Conservation (phyloP, 2,113 vertebrate genomes). For the Myotis davidii region DNA sequence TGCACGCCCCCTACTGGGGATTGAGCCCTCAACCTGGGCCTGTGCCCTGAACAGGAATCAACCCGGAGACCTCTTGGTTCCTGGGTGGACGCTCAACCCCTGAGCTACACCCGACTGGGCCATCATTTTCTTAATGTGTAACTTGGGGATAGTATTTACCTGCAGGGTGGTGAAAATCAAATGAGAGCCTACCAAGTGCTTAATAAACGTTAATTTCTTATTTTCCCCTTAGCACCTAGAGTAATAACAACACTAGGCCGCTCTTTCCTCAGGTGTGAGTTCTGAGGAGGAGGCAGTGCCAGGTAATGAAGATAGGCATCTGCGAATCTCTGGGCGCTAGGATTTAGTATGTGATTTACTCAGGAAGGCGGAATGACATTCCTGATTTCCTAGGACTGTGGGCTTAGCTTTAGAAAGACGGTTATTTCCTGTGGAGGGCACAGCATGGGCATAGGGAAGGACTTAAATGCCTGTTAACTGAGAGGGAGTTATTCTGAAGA, state of each 20-base stretch:
- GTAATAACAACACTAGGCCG: not conserved
- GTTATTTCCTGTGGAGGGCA: slow-evolving; percentile 17
- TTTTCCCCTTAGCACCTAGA: slow-evolving; percentile 28
- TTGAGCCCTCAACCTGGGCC: too few species aligned
- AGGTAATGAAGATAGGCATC: not conserved
- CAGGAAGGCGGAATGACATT: not conserved
- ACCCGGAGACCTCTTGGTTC: too few species aligned
- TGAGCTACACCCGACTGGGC: not conserved
- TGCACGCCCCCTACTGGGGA: too few species aligned
- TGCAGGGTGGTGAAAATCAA: slow-evolving; percentile 43
- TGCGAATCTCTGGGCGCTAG: not conserved
- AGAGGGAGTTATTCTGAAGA: slow-evolving; percentile 51
- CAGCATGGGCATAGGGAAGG: not conserved
- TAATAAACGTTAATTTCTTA: slow-evolving; percentile 44
- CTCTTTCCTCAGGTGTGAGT: slow-evolving; percentile 4
- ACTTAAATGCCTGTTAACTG: slow-evolving; percentile 15
- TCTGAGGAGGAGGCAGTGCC: not conserved
- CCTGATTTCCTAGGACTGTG: slow-evolving; percentile 34
- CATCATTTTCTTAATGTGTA: slow-evolving; percentile 43
- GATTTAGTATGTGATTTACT: slow-evolving; percentile 53
- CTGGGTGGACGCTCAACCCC: too few species aligned
- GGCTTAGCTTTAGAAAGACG: slow-evolving; percentile 55
- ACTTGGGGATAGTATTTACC: slow-evolving; percentile 40
- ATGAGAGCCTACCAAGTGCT: slow-evolving; percentile 3
- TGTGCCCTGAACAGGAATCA: too few species aligned